Percentiles rank a stretch among this genome's conserved stretches.
phyloP scores from a whole-genome alignment of 2,888 invertebrate genomes.

The Cartodere bifasciata region DNA sequence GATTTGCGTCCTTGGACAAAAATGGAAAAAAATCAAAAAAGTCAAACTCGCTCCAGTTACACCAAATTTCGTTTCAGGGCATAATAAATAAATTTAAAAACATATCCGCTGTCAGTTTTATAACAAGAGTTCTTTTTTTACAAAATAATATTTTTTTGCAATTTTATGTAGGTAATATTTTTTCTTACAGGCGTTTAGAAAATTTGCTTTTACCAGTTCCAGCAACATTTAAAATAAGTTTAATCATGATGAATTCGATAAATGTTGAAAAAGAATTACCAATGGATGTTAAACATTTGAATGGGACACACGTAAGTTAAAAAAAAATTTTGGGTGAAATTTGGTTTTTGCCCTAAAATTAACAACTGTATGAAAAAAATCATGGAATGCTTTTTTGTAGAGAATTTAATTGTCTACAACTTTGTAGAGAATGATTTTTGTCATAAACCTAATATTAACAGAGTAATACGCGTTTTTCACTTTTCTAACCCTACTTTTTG shows the following conservation, averaged over 20 bases:
- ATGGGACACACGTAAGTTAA: conserved; percentile 28
- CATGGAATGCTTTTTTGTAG: no score
- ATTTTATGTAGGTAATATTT: no score
- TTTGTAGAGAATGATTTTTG: background rate
- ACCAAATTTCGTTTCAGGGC: no score
- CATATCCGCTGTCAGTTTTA: no score
- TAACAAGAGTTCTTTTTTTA: no score
- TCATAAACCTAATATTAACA: conserved; percentile 2
- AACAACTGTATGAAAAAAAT: background rate
- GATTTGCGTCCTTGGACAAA: no score
- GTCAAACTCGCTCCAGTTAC: no score
- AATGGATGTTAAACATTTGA: conserved; percentile 22
- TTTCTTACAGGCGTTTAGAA: conserved; percentile 20
- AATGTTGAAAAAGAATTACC: conserved; percentile 19
- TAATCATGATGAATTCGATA: conserved; percentile 19
- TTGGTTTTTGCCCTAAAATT: conserved; percentile 1
- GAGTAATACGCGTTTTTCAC: background rate
- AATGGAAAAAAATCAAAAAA: no score
- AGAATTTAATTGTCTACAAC: background rate
- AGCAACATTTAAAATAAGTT: conserved; percentile 22
- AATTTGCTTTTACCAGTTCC: conserved; percentile 24
- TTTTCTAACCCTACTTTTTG: conserved; percentile 5
- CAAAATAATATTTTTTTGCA: no score
- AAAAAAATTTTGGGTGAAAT: background rate
- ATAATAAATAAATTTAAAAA: no score